A percentile compares a stretch with the other conserved stretches of the same genome.
Evolutionary conservation across 2,113 vertebrate genomes (phyloP).

Genomic region (Orthonyx spaldingii): DNA sequence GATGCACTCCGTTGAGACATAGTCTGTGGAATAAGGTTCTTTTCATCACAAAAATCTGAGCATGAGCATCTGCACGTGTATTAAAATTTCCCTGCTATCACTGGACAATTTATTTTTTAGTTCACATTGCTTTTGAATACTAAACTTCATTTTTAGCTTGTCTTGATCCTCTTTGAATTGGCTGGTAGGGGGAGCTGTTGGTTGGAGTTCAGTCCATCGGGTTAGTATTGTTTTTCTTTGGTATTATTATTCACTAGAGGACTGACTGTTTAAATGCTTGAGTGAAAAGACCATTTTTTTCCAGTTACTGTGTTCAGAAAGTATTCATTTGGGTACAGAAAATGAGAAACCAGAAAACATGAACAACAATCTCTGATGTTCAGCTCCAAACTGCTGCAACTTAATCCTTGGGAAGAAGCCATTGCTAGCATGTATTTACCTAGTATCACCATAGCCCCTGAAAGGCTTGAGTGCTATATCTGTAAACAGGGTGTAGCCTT

Average conservation of each 20-base stretch:
- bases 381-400: background rate
- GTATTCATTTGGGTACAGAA: conserved; percentile 4
- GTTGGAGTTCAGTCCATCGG: background rate
- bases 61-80: background rate
- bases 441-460: background rate
- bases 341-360: background rate
- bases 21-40: background rate
- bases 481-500: conserved; percentile 1
- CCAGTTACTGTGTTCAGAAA: conserved; percentile 40
- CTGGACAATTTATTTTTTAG: background rate
- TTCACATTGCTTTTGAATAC: background rate
- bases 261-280: conserved; percentile 33
- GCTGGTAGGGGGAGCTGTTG: conserved; percentile 55
- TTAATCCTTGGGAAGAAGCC: background rate
- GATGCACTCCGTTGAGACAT: background rate
- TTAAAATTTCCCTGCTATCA: background rate
- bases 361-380: background rate
- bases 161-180: background rate
- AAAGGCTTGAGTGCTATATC: background rate
- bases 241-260: conserved; percentile 40
- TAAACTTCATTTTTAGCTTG: background rate
- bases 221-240: conserved; percentile 25
- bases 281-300: background rate
- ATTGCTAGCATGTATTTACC: background rate
- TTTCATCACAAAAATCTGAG: background rate